Conservation (phyloP, 2,113 vertebrate species). For the Ochotona curzoniae region DNA sequence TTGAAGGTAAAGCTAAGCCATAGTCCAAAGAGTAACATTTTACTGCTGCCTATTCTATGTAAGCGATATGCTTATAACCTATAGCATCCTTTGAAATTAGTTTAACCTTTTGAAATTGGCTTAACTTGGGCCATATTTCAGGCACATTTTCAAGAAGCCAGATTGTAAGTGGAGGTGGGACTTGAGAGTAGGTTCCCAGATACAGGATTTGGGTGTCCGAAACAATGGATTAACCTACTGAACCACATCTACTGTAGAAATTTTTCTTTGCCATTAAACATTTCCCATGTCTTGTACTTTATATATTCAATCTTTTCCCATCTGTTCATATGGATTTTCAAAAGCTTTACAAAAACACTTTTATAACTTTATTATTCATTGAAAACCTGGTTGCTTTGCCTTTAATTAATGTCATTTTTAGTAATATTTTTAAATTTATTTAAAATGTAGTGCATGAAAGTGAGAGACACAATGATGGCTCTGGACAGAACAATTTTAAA, state of each 20-base stretch:
- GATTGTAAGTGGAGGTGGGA: no score
- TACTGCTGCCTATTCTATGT: conserved; percentile 33
- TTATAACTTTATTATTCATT: background rate
- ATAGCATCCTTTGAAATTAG: conserved; percentile 44
- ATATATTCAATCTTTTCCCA: background rate
- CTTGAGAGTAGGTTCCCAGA: no score
- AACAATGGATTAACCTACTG: no score
- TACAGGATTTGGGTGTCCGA: no score
- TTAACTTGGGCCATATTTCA: background rate
- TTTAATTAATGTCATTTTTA: background rate
- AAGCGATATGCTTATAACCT: background rate
- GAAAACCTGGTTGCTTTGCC: background rate
- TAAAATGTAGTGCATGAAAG: no score
- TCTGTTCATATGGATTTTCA: background rate
- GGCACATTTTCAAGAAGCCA: no score
- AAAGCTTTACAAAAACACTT: background rate
- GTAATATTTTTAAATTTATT: no score
- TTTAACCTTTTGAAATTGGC: conserved; percentile 53
- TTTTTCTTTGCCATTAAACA: background rate
- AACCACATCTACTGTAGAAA: background rate
- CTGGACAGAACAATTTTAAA: no score
- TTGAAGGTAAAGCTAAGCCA: background rate
- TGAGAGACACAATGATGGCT: no score
- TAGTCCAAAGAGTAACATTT: background rate
- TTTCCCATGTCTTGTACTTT: background rate